A percentile compares a stretch with the other conserved stretches of the same genome.
phyloP scores from a whole-genome alignment of 2,113 vertebrate species.

The Oncorhynchus mykiss region DNA sequence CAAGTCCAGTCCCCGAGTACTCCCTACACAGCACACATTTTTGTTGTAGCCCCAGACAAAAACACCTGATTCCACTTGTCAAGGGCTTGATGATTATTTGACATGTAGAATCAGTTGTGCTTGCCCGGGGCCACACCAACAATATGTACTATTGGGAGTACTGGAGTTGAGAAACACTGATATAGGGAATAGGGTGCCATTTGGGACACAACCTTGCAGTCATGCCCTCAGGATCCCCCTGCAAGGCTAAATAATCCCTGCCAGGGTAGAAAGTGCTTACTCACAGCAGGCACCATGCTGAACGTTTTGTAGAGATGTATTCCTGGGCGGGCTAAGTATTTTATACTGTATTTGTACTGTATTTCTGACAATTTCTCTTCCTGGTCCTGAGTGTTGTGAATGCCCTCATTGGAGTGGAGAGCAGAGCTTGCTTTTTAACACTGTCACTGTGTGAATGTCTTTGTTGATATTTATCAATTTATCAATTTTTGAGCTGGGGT shows the following conservation, averaged over 20 bases:
- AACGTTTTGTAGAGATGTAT: too few relatives aligned
- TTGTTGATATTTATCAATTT: conserved; percentile 20
- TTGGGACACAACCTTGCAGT: not conserved
- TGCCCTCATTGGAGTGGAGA: conserved; percentile 27
- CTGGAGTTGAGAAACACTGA: too few relatives aligned
- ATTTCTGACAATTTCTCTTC: not conserved
- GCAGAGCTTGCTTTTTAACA: conserved; percentile 26
- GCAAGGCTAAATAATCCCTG: not conserved
- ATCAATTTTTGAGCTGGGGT: not conserved
- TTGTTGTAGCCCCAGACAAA: too few relatives aligned
- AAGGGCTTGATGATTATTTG: too few relatives aligned
- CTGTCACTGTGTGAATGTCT: conserved; percentile 38
- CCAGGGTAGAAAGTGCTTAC: not conserved
- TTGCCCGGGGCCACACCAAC: too few relatives aligned
- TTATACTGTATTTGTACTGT: not conserved
- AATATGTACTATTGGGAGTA: too few relatives aligned
- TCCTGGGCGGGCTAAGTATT: not conserved
- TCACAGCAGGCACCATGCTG: too few relatives aligned
- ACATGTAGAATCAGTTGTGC: too few relatives aligned
- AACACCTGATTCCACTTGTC: too few relatives aligned
- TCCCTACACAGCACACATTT: too few relatives aligned
- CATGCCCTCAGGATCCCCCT: not conserved
- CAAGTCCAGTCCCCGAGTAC: too few relatives aligned
- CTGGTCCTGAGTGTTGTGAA: conserved; percentile 13
- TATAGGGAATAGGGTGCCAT: too few relatives aligned